These are phyloP conservation scores for Nerophis ophidion DNA, from an alignment of 2,113 vertebrate genomes.

Conservation along the genomic window DNA sequence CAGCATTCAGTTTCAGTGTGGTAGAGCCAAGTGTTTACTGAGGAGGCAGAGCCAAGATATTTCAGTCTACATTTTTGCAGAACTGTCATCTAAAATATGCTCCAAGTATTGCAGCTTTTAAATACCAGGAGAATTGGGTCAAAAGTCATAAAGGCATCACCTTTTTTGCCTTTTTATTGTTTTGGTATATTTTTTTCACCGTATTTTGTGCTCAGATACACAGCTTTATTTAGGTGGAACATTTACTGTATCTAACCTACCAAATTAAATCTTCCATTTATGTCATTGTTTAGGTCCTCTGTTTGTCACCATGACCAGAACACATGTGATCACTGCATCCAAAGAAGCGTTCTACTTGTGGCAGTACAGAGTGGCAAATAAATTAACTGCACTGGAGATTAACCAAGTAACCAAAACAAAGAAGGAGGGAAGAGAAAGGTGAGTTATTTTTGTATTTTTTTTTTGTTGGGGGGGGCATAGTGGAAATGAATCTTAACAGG, in stretches of 20 bases:
- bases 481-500: neutral
- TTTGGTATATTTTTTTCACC: neutral
- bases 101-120: conserved; percentile 1
- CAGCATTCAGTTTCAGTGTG: conserved; percentile 56
- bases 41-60: conserved; percentile 5
- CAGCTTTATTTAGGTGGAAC: neutral
- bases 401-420: conserved; percentile 87
- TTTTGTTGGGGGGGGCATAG: neutral
- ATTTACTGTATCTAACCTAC: neutral
- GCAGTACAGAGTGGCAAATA: conserved; percentile 96
- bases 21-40: conserved; percentile 32
- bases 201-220: neutral
- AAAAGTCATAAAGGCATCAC: neutral
- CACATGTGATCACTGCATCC: conserved; percentile 90
- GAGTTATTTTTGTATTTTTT: conserved; percentile 20
- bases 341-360: conserved; percentile 88
- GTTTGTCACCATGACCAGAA: conserved; percentile 93
- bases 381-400: conserved; percentile 91
- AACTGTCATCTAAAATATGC: conserved; percentile 3
- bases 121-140: conserved; percentile 12
- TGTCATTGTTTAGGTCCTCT: conserved; percentile 75
- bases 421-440: conserved; percentile 94
- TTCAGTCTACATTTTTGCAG: conserved; percentile 21
- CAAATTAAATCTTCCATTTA: neutral
- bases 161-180: neutral